Conservation (phyloP, 2,888 invertebrate genomes). For the Copidosoma aretas region DNA sequence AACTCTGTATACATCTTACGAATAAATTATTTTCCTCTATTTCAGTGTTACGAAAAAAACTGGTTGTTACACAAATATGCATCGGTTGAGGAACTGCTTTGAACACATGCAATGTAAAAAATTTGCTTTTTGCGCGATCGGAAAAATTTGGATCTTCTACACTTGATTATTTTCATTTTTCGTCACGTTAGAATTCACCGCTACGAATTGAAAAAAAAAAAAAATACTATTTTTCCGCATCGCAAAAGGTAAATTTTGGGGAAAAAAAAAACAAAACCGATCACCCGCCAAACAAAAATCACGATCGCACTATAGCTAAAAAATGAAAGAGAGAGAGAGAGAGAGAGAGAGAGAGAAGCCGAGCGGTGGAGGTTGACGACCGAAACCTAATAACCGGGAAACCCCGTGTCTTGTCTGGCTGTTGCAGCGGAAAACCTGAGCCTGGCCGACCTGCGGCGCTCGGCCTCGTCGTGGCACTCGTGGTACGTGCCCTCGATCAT, state of each 20-base stretch:
- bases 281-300: no score
- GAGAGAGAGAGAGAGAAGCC: background rate
- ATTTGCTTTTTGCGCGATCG: slow-evolving; percentile 20
- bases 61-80: background rate
- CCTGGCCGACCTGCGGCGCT: slow-evolving; percentile 67
- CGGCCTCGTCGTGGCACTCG: slow-evolving; percentile 67
- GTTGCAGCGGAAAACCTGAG: slow-evolving; percentile 73
- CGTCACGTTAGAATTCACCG: no score
- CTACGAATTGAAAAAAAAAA: no score
- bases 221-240: no score
- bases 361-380: background rate
- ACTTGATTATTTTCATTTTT: background rate
- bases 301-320: background rate
- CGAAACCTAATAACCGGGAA: slow-evolving; percentile 3
- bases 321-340: no score
- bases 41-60: slow-evolving; percentile 23
- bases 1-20: background rate
- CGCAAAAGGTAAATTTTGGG: no score
- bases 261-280: background rate
- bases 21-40: slow-evolving; percentile 7
- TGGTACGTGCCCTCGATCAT: slow-evolving; percentile 60
- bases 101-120: slow-evolving; percentile 1
- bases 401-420: slow-evolving; percentile 34
- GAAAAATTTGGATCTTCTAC: slow-evolving; percentile 6
- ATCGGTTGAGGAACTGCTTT: slow-evolving; percentile 36